Evolutionary conservation across 2,888 invertebrate species (phyloP).

Genomic region (Trypoxylon attenuatum): DNA sequence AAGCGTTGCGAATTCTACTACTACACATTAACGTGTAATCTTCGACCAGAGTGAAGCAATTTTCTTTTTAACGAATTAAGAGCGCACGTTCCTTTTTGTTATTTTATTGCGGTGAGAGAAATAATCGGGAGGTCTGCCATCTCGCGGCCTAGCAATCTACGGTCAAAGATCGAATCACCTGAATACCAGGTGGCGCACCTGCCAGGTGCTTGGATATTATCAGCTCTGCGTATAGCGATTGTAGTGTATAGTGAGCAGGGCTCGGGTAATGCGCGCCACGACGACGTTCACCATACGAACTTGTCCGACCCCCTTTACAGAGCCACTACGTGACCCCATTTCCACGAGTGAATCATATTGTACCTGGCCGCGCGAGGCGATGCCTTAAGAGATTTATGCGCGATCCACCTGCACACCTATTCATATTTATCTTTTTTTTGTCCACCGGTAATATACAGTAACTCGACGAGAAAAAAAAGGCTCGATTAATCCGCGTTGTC

Average conservation of each 20-base stretch:
- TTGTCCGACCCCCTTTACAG: constrained; percentile 16
- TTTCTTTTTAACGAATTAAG: neutral
- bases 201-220: constrained; percentile 38
- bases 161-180: constrained; percentile 17
- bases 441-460: too few species aligned
- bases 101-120: neutral
- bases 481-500: too few species aligned
- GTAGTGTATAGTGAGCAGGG: constrained; percentile 23
- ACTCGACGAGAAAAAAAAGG: too few species aligned
- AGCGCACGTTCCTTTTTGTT: neutral
- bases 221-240: constrained; percentile 25
- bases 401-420: neutral
- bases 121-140: constrained; percentile 28
- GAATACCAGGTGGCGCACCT: constrained; percentile 51
- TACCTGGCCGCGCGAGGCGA: constrained; percentile 6
- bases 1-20: neutral
- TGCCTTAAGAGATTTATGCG: neutral
- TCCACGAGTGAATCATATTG: constrained; percentile 35
- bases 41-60: neutral
- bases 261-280: constrained; percentile 22
- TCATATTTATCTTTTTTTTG: neutral
- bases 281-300: constrained; percentile 23
- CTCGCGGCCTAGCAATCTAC: constrained; percentile 14
- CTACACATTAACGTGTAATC: neutral
- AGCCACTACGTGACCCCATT: constrained; percentile 35